Evolutionary conservation across 2,888 invertebrate genomes (phyloP).

Genomic region (Sarcophaga variegata): DNA sequence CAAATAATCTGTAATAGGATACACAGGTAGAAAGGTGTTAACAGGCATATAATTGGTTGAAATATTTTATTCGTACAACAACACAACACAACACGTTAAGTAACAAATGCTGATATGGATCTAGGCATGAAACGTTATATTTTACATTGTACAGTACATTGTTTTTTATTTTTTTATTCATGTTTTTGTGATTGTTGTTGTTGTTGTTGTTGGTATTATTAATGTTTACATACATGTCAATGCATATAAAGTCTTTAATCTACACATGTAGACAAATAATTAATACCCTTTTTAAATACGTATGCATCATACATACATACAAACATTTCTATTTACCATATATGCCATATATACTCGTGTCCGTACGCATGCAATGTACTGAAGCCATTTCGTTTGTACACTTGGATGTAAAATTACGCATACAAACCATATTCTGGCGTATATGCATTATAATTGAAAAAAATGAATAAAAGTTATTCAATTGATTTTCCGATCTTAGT

Average conservation of each 20-base stretch:
- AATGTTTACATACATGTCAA: constrained; percentile 17
- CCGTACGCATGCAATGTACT: too few species aligned
- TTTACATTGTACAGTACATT: neutral
- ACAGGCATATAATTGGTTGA: constrained; percentile 54
- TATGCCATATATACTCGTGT: too few species aligned
- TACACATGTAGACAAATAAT: neutral
- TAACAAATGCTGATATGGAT: constrained; percentile 45
- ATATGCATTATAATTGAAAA: too few species aligned
- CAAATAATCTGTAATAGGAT: neutral
- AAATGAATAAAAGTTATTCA: too few species aligned
- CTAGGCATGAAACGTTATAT: constrained; percentile 38
- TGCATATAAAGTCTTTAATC: constrained; percentile 25
- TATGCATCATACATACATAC: too few species aligned
- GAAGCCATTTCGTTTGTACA: too few species aligned
- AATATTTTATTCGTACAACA: constrained; percentile 32
- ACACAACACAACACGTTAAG: constrained; percentile 8
- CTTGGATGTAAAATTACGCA: too few species aligned
- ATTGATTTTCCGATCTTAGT: too few species aligned
- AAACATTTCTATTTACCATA: too few species aligned
- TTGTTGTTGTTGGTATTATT: constrained; percentile 5
- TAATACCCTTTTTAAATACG: too few species aligned
- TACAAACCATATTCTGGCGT: too few species aligned
- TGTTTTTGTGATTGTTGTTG: constrained; percentile 21
- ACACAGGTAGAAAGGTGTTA: constrained; percentile 47
- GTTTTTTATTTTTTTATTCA: neutral